Evolutionary conservation across 2,113 vertebrate species (phyloP).

Genomic region (Xenopus borealis): DNA sequence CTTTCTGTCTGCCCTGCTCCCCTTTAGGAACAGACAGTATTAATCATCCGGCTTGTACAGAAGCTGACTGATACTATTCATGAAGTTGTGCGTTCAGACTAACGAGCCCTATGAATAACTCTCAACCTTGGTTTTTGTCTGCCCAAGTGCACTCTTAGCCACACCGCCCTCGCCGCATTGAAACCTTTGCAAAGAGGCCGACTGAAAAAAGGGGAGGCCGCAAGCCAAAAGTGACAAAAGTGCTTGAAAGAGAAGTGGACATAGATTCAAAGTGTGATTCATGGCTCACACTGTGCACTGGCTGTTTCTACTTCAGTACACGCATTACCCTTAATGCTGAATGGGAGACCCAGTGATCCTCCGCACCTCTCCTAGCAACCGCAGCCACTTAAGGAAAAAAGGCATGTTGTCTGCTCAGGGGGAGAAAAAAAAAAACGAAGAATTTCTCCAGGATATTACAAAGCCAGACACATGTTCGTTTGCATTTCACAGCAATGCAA

Average conservation of each 20-base stretch:
- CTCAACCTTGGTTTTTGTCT: constrained; percentile 74
- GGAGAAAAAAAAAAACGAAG: constrained; percentile 53
- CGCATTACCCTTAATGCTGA: constrained; percentile 74
- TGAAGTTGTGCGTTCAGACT: constrained; percentile 66
- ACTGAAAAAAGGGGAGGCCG: constrained; percentile 33
- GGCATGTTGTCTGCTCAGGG: constrained; percentile 59
- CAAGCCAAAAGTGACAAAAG: constrained; percentile 66
- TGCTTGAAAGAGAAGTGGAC: constrained; percentile 59
- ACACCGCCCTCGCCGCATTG: constrained; percentile 61
- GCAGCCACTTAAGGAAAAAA: constrained; percentile 56
- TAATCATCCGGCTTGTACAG: constrained; percentile 81
- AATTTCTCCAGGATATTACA: constrained; percentile 58
- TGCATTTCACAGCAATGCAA: constrained; percentile 58
- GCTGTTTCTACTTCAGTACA: constrained; percentile 65
- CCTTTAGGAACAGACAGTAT: constrained; percentile 68
- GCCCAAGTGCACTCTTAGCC: constrained; percentile 80
- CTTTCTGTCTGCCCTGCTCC: constrained; percentile 47
- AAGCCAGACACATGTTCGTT: constrained; percentile 67
- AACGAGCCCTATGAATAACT: constrained; percentile 75
- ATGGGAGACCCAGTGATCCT: constrained; percentile 54
- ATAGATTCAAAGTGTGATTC: constrained; percentile 76
- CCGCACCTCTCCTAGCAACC: constrained; percentile 74
- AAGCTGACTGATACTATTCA: constrained; percentile 81
- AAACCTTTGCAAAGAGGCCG: constrained; percentile 65
- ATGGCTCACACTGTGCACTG: constrained; percentile 65